phyloP scores from a whole-genome alignment of 2,797 vertebrate species.

The Falco concolor region DNA sequence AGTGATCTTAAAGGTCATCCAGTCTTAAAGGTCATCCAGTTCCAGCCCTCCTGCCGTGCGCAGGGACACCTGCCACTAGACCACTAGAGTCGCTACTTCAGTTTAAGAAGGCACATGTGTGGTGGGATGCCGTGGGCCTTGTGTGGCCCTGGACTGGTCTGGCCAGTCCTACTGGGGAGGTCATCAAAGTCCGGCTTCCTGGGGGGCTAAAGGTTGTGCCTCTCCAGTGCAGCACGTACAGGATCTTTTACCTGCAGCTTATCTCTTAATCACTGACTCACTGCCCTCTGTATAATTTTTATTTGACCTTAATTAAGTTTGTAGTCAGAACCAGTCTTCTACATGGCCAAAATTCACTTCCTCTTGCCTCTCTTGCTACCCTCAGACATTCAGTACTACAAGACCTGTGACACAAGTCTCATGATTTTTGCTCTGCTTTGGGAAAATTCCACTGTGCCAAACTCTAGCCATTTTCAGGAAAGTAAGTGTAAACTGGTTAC shows the following conservation, averaged over 20 bases:
- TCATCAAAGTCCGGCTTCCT: background rate
- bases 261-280: background rate
- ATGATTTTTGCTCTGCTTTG: background rate
- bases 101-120: background rate
- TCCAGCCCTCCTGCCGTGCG: too few species aligned
- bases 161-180: background rate
- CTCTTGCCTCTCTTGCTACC: background rate
- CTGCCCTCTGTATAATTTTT: background rate
- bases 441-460: background rate
- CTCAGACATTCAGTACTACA: background rate
- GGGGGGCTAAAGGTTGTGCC: background rate
- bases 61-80: too few species aligned
- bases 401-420: background rate
- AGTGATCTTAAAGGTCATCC: too few species aligned
- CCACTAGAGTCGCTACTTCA: background rate
- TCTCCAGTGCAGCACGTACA: background rate
- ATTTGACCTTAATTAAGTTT: background rate
- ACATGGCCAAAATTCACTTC: background rate
- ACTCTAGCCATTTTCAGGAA: background rate
- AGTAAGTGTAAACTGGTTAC: background rate
- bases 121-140: background rate
- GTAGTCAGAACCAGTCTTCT: background rate
- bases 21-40: too few species aligned
- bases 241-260: background rate
- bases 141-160: background rate